Evolutionary conservation across 1,140 invertebrate genomes (phyloP).

Genomic region (Mycetomoellerius zeteki): DNA sequence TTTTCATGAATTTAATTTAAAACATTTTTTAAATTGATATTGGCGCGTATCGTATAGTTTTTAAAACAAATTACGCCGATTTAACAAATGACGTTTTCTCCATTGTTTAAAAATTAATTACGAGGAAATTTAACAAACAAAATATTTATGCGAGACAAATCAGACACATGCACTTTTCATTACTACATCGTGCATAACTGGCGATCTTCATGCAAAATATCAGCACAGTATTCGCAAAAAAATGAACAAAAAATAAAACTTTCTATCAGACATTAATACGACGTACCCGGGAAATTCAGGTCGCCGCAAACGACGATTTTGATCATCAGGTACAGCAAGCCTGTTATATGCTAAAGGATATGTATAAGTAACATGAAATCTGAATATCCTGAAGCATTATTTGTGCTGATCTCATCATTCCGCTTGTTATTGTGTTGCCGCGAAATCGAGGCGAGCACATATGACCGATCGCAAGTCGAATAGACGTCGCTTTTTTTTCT

Average conservation of each 20-base stretch:
- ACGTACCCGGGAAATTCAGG: constrained; percentile 5
- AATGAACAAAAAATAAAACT: background rate
- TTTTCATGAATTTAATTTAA: constrained; percentile 14
- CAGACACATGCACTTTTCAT: background rate
- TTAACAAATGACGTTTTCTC: background rate
- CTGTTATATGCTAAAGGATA: constrained; percentile 17
- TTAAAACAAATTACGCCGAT: background rate
- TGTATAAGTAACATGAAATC: constrained; percentile 30
- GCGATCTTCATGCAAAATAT: constrained; percentile 7
- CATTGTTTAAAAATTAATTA: background rate
- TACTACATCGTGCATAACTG: background rate
- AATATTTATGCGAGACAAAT: background rate
- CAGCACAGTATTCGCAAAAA: background rate
- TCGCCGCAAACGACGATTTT: constrained; percentile 22
- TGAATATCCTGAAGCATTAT: constrained; percentile 47
- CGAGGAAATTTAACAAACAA: background rate
- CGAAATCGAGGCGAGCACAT: constrained; percentile 35
- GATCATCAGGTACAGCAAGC: background rate
- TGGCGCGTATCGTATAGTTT: background rate
- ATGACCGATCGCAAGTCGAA: constrained; percentile 55
- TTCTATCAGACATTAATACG: background rate
- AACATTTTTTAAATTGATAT: constrained; percentile 1
- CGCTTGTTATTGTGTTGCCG: background rate
- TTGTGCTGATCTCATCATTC: background rate
- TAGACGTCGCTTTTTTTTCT: constrained; percentile 40